These are phyloP conservation scores for Pristionchus exspectatus DNA, from an alignment of 2,888 invertebrate species.

Conservation along the genomic window DNA sequence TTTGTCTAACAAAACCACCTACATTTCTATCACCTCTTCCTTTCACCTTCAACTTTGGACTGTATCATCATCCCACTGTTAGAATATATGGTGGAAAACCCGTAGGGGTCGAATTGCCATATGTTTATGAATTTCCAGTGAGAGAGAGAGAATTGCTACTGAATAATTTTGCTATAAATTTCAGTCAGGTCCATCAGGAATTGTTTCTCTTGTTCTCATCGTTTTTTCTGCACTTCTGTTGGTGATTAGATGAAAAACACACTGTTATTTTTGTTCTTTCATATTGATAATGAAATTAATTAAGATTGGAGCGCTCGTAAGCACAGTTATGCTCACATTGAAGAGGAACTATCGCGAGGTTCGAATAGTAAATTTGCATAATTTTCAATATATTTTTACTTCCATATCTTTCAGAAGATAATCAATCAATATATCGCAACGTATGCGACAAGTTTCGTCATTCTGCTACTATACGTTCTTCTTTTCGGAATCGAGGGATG, in stretches of 20 bases:
- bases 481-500: background rate
- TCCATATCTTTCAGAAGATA: background rate
- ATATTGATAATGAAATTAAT: background rate
- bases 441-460: background rate
- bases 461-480: background rate
- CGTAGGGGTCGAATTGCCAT: too few species aligned
- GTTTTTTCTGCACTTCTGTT: background rate
- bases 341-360: background rate
- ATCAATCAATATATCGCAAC: background rate
- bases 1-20: too few species aligned
- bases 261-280: background rate
- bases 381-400: too few species aligned
- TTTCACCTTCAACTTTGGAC: background rate
- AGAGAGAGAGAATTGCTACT: background rate
- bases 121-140: background rate
- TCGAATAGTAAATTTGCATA: background rate
- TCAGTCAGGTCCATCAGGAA: background rate
- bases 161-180: background rate
- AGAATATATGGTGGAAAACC: too few species aligned
- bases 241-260: background rate
- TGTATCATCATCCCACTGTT: background rate
- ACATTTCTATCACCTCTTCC: too few species aligned
- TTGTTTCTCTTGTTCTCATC: background rate
- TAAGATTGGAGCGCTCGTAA: background rate
- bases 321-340: background rate